These are phyloP conservation scores for Mustelus asterias DNA, from an alignment of 2,113 vertebrate genomes.

Conservation along the genomic window DNA sequence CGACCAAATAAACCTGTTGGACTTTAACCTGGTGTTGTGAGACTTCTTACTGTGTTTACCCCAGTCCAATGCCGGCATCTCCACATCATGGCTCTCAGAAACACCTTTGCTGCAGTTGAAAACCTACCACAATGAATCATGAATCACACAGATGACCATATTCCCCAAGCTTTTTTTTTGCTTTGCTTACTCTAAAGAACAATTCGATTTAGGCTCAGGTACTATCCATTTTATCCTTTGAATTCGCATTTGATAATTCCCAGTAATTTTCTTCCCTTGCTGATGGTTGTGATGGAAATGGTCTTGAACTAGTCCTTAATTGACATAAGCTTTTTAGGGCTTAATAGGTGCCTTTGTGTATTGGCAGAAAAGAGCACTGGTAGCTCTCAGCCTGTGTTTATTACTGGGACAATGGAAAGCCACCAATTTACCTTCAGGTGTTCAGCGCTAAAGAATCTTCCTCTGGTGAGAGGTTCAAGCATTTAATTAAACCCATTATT, in stretches of 20 bases:
- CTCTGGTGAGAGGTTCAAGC: not conserved
- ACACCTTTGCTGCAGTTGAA: not conserved
- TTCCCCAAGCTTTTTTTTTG: not conserved
- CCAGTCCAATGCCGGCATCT: too few species aligned
- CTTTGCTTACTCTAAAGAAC: not conserved
- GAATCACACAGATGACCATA: slow-evolving; percentile 3
- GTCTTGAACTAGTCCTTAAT: slow-evolving; percentile 22
- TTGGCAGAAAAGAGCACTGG: not conserved
- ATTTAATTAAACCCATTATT: slow-evolving; percentile 1
- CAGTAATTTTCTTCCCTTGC: slow-evolving; percentile 25
- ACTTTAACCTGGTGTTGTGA: too few species aligned
- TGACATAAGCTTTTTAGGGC: slow-evolving; percentile 7
- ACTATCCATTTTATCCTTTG: slow-evolving; percentile 24
- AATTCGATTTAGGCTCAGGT: slow-evolving; percentile 4
- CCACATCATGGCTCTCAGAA: not conserved
- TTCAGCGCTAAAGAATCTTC: not conserved
- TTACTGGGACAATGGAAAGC: not conserved
- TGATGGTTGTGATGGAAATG: slow-evolving; percentile 2
- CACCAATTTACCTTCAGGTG: not conserved
- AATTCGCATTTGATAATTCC: slow-evolving; percentile 16
- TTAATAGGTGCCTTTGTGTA: slow-evolving; percentile 10
- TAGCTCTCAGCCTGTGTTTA: not conserved
- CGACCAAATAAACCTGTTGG: too few species aligned
- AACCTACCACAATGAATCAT: not conserved
- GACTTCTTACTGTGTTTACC: too few species aligned